Evolutionary conservation across 2,113 vertebrate species (phyloP).

Genomic region (Mesocricetus auratus): DNA sequence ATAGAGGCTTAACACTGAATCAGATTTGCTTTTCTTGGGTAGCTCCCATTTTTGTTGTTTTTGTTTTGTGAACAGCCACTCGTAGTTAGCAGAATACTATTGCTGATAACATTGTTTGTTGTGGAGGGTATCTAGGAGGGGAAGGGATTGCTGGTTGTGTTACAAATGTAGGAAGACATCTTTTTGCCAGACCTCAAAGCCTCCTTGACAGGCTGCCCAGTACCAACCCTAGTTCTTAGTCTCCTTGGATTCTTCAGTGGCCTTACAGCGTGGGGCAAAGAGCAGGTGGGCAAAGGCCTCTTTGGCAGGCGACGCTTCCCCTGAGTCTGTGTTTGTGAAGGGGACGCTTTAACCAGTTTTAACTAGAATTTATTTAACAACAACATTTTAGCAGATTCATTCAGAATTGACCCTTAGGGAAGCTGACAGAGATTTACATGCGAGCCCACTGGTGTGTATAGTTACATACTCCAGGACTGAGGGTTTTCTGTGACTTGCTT

Average conservation of each 20-base stretch:
- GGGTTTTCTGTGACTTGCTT: background rate
- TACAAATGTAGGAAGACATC: background rate
- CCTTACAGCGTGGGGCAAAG: slow-evolving; percentile 34
- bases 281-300: background rate
- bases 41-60: slow-evolving; percentile 24
- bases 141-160: background rate
- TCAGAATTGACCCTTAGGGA: background rate
- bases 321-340: background rate
- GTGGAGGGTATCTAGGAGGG: background rate
- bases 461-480: background rate
- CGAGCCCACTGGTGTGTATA: background rate
- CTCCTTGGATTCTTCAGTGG: background rate
- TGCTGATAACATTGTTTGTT: background rate
- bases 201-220: background rate
- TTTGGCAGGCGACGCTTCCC: slow-evolving; percentile 38
- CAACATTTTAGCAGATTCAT: background rate
- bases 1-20: background rate
- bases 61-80: background rate
- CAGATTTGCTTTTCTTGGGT: background rate
- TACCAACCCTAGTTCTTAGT: slow-evolving; percentile 39
- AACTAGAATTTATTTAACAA: slow-evolving; percentile 25
- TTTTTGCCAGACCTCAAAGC: background rate
- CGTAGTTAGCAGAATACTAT: background rate
- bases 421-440: background rate
- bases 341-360: background rate